Percentiles rank a stretch among this genome's conserved stretches.
Conservation (phyloP, 2,888 invertebrate species). For the Spodoptera picta region DNA sequence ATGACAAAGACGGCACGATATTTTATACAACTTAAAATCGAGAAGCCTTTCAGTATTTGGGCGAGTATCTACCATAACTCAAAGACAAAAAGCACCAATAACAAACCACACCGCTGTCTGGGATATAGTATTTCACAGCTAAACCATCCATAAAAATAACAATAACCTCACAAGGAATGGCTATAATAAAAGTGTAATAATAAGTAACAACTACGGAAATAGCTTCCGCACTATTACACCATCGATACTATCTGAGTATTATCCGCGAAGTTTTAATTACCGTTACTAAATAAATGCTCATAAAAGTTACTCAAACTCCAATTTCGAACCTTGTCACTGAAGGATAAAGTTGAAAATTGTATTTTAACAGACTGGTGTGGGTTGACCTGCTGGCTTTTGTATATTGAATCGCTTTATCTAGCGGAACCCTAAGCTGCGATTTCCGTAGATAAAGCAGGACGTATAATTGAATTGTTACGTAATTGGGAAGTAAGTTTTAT, state of each 20-base stretch:
- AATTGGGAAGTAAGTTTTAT: slow-evolving; percentile 3
- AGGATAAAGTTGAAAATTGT: too few species aligned
- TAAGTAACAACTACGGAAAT: slow-evolving; percentile 30
- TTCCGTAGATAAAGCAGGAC: slow-evolving; percentile 14
- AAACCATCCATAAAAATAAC: slow-evolving; percentile 24
- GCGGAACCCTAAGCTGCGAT: slow-evolving; percentile 25
- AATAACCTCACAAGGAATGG: slow-evolving; percentile 6
- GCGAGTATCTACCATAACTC: too few species aligned
- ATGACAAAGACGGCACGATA: too few species aligned
- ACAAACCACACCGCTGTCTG: too few species aligned
- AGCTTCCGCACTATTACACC: slow-evolving; percentile 30
- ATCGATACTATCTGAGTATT: slow-evolving; percentile 30
- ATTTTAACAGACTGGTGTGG: too few species aligned
- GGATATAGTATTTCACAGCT: too few species aligned
- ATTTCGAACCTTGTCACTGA: too few species aligned
- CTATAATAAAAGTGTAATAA: slow-evolving; percentile 14
- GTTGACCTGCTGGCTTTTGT: neutral
- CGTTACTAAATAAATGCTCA: slow-evolving; percentile 26
- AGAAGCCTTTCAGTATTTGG: too few species aligned
- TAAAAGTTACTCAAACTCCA: slow-evolving; percentile 1
- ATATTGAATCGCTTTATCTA: slow-evolving; percentile 10
- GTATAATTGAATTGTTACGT: slow-evolving; percentile 23
- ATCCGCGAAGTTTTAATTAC: slow-evolving; percentile 30
- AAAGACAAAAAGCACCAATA: too few species aligned
- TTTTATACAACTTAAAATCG: too few species aligned